Percentiles rank a stretch among this genome's conserved stretches.
These are phyloP conservation scores for Drosophila busckii DNA, from an alignment of 1,140 invertebrate genomes.

Conservation along the genomic window DNA sequence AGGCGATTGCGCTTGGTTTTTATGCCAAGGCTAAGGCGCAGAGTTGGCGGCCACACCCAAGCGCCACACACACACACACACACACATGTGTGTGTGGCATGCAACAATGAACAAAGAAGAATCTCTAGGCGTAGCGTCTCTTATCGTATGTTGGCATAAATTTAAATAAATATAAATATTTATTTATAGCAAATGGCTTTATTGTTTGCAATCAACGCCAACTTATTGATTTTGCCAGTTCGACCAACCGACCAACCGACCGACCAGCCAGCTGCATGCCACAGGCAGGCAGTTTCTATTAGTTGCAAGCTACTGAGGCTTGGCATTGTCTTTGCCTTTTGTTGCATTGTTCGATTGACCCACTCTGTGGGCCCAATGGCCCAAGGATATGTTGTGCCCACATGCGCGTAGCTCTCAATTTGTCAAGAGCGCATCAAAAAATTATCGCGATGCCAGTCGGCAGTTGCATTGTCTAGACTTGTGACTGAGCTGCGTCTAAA, in stretches of 20 bases:
- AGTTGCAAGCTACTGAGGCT: constrained; percentile 21
- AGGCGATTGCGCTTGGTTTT: constrained; percentile 36
- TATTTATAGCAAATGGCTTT: constrained; percentile 70
- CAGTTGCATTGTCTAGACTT: constrained; percentile 72
- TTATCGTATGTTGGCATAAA: constrained; percentile 39
- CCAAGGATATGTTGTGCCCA: constrained; percentile 10
- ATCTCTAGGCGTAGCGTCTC: constrained; percentile 23
- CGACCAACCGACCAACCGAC: constrained; percentile 38
- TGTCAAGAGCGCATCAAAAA: constrained; percentile 11
- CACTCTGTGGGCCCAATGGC: constrained; percentile 40
- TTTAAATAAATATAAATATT: constrained; percentile 56
- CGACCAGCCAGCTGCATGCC: constrained; percentile 15
- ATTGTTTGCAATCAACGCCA: constrained; percentile 51
- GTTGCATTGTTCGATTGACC: constrained; percentile 37
- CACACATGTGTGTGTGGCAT: constrained; percentile 25
- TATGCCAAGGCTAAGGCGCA: constrained; percentile 54
- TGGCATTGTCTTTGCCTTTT: constrained; percentile 18
- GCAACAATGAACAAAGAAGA: constrained; percentile 55
- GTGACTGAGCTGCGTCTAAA: constrained; percentile 72
- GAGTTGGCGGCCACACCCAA: constrained; percentile 53
- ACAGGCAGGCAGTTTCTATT: constrained; percentile 44
- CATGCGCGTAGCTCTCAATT: constrained; percentile 5
- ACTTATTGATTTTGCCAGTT: constrained; percentile 44
- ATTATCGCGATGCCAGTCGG: constrained; percentile 53
- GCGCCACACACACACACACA: constrained; percentile 12